phyloP scores from a whole-genome alignment of 2,113 vertebrate species.

The Rhabdornis inornatus region DNA sequence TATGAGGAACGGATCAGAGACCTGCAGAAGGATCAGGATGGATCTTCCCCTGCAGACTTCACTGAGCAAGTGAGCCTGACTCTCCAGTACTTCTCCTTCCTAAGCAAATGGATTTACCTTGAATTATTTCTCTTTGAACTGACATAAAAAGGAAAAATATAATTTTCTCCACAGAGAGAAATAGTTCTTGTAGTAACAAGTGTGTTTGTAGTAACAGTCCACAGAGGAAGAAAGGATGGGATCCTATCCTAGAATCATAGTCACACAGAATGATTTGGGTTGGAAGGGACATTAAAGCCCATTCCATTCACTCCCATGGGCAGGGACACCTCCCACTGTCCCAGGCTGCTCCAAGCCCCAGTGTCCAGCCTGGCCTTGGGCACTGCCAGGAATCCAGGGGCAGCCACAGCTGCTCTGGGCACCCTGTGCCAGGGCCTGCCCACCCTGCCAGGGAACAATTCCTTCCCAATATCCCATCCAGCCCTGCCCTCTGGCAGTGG shows the following conservation, averaged over 20 bases:
- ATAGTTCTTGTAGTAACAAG: too few species aligned
- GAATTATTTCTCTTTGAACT: neutral
- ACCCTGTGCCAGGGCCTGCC: neutral
- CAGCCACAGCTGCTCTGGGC: neutral
- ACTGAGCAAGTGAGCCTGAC: constrained; percentile 79
- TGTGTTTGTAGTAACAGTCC: neutral
- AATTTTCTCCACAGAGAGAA: neutral
- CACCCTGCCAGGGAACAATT: neutral
- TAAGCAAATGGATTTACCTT: neutral
- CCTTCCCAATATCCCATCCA: neutral
- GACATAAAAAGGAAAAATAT: neutral
- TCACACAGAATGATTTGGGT: neutral
- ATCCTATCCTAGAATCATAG: neutral
- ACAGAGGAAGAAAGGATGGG: neutral
- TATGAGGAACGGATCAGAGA: constrained; percentile 64
- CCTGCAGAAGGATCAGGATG: constrained; percentile 45
- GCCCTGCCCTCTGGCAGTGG: neutral
- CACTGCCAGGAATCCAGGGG: neutral
- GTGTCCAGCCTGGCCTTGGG: neutral
- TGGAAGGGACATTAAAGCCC: neutral
- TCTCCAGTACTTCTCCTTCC: neutral
- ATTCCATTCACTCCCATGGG: fast-evolving
- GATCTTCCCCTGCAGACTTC: constrained; percentile 56
- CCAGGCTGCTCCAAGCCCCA: neutral
- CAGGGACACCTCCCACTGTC: neutral